Evolutionary conservation across 2,113 vertebrate genomes (phyloP).

Genomic region (Chloropsis hardwickii): DNA sequence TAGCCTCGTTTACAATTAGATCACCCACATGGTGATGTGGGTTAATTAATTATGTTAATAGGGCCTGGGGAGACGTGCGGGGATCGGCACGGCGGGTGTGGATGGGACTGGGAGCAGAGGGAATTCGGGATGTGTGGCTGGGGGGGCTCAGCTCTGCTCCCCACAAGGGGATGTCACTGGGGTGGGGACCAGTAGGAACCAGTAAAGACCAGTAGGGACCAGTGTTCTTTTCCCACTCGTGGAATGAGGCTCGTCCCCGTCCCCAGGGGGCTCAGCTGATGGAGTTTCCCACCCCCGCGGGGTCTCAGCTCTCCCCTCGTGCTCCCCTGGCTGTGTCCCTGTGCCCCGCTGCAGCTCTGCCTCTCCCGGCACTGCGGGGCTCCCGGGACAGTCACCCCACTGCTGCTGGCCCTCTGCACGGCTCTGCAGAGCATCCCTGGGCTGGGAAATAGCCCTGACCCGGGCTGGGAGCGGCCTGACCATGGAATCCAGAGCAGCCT

Average conservation of each 20-base stretch:
- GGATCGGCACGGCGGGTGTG: neutral
- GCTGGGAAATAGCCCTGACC: neutral
- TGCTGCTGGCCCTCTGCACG: neutral
- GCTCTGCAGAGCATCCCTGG: neutral
- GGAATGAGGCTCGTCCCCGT: neutral
- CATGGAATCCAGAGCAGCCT: no score
- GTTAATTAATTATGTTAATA: constrained; percentile 40
- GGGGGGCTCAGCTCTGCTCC: neutral
- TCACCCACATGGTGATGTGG: neutral
- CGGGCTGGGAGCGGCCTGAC: accelerated
- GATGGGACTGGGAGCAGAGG: neutral
- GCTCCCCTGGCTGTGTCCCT: neutral
- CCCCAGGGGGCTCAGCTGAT: neutral
- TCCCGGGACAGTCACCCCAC: neutral
- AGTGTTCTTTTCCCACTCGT: accelerated
- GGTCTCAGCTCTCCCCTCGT: accelerated
- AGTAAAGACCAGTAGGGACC: accelerated
- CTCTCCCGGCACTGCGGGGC: accelerated
- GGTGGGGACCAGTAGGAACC: accelerated
- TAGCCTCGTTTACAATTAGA: constrained; percentile 27
- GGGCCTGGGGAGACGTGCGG: neutral
- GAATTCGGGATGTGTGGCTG: accelerated
- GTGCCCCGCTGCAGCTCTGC: neutral
- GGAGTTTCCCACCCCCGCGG: neutral
- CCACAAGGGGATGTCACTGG: accelerated